phyloP scores from a whole-genome alignment of 30 jellyfish, hydroid and myxozoan species.

The Aurelia aurita complex sp. Pacific region DNA sequence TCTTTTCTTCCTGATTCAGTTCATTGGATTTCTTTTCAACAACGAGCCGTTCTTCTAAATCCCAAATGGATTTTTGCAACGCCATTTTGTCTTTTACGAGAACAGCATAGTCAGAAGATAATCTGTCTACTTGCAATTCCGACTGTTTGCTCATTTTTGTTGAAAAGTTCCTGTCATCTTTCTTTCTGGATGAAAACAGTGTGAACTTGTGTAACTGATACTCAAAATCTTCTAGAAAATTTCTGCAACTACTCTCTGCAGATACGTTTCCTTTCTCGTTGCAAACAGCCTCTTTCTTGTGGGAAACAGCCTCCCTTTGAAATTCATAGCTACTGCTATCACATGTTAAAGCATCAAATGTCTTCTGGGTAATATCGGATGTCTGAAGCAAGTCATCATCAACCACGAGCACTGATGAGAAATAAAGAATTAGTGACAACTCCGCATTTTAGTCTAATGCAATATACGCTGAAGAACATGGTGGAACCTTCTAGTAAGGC shows the following conservation, averaged over 20 bases:
- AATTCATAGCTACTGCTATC: background rate
- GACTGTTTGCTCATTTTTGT: background rate
- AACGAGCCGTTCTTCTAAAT: conserved; percentile 33
- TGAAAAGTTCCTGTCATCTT: background rate
- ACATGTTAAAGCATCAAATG: background rate
- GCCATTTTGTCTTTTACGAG: conserved; percentile 30
- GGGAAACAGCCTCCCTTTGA: background rate
- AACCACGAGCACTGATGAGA: no score
- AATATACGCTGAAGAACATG: no score
- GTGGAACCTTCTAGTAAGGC: no score
- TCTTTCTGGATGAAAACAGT: background rate
- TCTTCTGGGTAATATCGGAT: no score
- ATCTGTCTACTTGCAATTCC: conserved; percentile 5
- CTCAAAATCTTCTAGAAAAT: conserved; percentile 19
- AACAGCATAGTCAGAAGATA: conserved; percentile 29
- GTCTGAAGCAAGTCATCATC: no score
- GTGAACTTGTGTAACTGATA: background rate
- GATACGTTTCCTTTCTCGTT: background rate
- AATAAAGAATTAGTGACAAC: no score
- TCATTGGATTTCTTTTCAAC: conserved; percentile 30
- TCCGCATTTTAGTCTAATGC: no score
- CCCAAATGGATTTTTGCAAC: conserved; percentile 41
- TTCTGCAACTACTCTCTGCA: background rate
- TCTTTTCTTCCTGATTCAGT: conserved; percentile 6
- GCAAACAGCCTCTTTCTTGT: background rate